Base-by-base conservation (phyloP, 2,888 invertebrate species). In the Chrysodeixis includens region DNA sequence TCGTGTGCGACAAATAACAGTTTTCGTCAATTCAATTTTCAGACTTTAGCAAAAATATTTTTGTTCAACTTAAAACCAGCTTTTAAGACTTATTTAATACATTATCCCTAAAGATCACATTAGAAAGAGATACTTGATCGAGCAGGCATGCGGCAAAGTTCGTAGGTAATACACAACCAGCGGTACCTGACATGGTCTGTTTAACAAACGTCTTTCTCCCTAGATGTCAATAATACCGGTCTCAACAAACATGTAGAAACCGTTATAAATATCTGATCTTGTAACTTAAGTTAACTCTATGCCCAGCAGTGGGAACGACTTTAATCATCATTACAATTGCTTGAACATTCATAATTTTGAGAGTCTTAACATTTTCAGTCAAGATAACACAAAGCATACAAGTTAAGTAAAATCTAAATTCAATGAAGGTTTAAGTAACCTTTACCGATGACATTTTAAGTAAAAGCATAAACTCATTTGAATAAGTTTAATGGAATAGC, bases 141-240 rank as follows among this genome's bases (percentile, higher is more conserved):
- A 40, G 5, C 12, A n/a, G n/a, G n/a, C 40, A n/a, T 40, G 40
- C 14, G 40, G n/a, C 6, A 40, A 40, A n/a, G 40, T 40, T 40
- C 6, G 6, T n/a, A 2, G 2, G 2, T 60, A 56, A 57, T 62
- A 58, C 57, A 32, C 61, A 52, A 14, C 20, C 56, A 57, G 52
- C 6, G 56, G 40, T 35, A 30, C 30, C 44, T 30, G 69, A 61
- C 58, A 69, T 63, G 69, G 81, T 78, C 78, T 78, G 78, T 63
- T 78, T 71, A 62, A 53, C 68, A 63, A 55, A 67, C 52, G 9
- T 63, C 66, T 69, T 78, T 71, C 71, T 78, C 75, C 56, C 58
- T 66, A 60, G 57, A 56, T 71, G 62, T 77, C 52, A 54, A 64
- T 69, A 69, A 62, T 78, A 62, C 78, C 40, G 59, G 49, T 78